Evolutionary conservation across 2,888 invertebrate species (phyloP).

Genomic region (Watsonalla binaria): DNA sequence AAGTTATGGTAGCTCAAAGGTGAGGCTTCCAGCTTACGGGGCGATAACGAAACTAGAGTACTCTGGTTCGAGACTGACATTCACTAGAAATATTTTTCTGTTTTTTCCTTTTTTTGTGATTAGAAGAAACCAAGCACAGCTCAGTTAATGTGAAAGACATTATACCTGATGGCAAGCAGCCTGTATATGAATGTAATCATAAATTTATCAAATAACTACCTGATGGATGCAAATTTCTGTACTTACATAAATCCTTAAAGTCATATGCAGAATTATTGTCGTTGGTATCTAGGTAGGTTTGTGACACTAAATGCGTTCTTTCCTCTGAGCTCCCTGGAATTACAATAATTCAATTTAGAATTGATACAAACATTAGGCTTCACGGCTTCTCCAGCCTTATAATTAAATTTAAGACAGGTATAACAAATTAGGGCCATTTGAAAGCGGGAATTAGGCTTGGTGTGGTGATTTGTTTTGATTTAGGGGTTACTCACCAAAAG

Average conservation of each 20-base stretch:
- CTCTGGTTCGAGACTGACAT: no score
- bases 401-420: slow-evolving; percentile 35
- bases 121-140: no score
- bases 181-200: no score
- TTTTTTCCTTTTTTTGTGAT: no score
- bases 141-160: no score
- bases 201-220: no score
- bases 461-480: background rate
- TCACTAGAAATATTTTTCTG: no score
- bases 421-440: slow-evolving; percentile 13
- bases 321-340: slow-evolving; percentile 65
- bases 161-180: no score
- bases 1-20: no score
- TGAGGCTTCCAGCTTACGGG: no score
- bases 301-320: slow-evolving; percentile 76
- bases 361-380: slow-evolving; percentile 31
- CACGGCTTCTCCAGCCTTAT: slow-evolving; percentile 18
- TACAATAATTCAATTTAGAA: slow-evolving; percentile 52
- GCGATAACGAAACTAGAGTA: no score
- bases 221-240: background rate
- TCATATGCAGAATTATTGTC: slow-evolving; percentile 54
- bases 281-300: slow-evolving; percentile 76
- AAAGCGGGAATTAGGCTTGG: background rate
- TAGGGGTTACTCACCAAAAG: slow-evolving; percentile 50
- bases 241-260: slow-evolving; percentile 66